Percentiles rank a stretch among this genome's conserved stretches.
phyloP scores from a whole-genome alignment of 2,888 invertebrate species.

The Tetragonula carbonaria region DNA sequence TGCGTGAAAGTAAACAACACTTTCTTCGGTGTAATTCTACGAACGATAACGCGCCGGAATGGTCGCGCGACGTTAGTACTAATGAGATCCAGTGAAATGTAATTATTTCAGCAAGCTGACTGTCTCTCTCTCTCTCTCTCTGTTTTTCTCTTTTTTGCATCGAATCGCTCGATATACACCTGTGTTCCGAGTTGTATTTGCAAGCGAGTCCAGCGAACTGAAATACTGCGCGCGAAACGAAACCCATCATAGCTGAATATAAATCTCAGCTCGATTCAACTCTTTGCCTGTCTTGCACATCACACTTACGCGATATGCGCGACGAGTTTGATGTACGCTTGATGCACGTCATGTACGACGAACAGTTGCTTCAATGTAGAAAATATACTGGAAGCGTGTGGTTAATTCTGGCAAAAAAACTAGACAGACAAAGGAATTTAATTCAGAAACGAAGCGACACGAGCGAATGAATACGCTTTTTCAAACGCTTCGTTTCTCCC shows the following conservation, averaged over 20 bases:
- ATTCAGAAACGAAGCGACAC: constrained; percentile 9
- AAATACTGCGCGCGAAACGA: constrained; percentile 28
- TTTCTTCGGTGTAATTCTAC: constrained; percentile 17
- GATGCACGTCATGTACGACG: no score
- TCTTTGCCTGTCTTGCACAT: no score
- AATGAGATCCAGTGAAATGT: constrained; percentile 49
- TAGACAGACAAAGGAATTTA: constrained; percentile 19
- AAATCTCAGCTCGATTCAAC: neutral
- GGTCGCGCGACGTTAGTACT: constrained; percentile 32
- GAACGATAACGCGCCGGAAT: constrained; percentile 31
- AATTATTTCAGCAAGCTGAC: constrained; percentile 40
- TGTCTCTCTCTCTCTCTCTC: neutral
- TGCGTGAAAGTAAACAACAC: constrained; percentile 36
- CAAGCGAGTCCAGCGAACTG: constrained; percentile 23
- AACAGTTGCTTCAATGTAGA: no score
- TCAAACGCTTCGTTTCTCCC: neutral
- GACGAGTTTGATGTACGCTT: no score
- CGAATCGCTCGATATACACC: constrained; percentile 5
- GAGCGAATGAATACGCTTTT: neutral
- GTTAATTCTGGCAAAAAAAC: no score
- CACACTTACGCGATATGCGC: no score
- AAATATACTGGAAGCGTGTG: no score
- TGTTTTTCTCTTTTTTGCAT: neutral
- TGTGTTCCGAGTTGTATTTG: constrained; percentile 41
- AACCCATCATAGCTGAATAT: constrained; percentile 20